Conservation (phyloP, 64 coral and sea anemone genomes). For the Stichodactyla mertensii region DNA sequence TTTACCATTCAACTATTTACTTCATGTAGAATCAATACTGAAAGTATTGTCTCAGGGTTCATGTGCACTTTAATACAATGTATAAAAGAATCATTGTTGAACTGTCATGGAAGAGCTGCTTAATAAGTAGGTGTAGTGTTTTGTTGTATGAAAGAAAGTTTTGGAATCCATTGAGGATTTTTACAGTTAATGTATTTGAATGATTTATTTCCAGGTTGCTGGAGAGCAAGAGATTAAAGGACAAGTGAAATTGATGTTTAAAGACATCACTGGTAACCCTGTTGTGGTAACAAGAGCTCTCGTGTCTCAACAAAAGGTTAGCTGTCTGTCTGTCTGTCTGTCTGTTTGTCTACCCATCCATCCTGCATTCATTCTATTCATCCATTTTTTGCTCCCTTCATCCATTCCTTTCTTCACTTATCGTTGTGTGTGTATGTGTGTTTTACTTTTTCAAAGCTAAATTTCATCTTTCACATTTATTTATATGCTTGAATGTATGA, state of each 20-base stretch:
- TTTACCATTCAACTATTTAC: too few species aligned
- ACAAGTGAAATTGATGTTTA: conserved; percentile 84
- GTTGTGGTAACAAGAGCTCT: conserved; percentile 74
- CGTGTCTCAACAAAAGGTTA: conserved; percentile 81
- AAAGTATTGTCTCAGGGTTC: too few species aligned
- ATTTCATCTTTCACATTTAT: too few species aligned
- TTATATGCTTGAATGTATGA: neutral
- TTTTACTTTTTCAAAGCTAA: too few species aligned
- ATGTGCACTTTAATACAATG: too few species aligned
- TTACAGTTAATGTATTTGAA: neutral
- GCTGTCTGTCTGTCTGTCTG: neutral
- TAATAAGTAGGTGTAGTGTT: too few species aligned
- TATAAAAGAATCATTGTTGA: too few species aligned
- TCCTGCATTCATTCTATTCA: neutral
- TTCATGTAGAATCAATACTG: too few species aligned
- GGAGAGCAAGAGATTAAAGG: conserved; percentile 85
- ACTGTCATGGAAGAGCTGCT: too few species aligned
- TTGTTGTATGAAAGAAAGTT: too few species aligned
- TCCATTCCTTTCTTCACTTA: too few species aligned
- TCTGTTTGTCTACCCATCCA: neutral
- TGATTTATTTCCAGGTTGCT: conserved; percentile 58
- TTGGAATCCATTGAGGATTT: neutral
- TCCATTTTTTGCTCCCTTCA: neutral
- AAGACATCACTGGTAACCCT: conserved; percentile 71
- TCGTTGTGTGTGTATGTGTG: too few species aligned